Evolutionary conservation across 1,140 invertebrate genomes (phyloP).

Genomic region (Eupeodes corollae): DNA sequence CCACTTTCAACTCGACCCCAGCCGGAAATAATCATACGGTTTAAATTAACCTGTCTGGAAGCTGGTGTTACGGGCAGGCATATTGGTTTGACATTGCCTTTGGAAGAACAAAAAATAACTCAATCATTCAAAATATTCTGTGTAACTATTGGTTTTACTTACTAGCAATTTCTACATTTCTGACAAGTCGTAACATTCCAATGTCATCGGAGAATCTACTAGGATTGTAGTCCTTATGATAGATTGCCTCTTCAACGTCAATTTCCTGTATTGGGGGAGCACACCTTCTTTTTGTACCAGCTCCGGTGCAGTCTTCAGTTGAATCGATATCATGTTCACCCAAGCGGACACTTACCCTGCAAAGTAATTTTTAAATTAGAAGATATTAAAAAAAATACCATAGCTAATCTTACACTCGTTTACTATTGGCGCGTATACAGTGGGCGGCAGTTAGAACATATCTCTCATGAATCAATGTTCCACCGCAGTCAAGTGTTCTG

Average conservation of each 20-base stretch:
- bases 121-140: too few relatives aligned
- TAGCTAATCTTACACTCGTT: slow-evolving; percentile 16
- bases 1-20: too few relatives aligned
- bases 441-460: slow-evolving; percentile 55
- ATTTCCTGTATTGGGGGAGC: slow-evolving; percentile 42
- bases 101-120: too few relatives aligned
- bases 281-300: slow-evolving; percentile 22
- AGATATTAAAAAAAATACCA: too few relatives aligned
- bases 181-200: slow-evolving; percentile 42
- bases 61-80: too few relatives aligned
- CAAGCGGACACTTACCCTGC: slow-evolving; percentile 44
- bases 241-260: slow-evolving; percentile 42
- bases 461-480: slow-evolving; percentile 38
- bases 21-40: too few relatives aligned
- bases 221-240: slow-evolving; percentile 49
- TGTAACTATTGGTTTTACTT: not conserved
- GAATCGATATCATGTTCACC: slow-evolving; percentile 49
- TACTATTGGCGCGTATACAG: slow-evolving; percentile 12
- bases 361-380: too few relatives aligned
- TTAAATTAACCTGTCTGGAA: too few relatives aligned
- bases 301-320: slow-evolving; percentile 42
- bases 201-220: slow-evolving; percentile 49
- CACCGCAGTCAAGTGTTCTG: slow-evolving; percentile 30
- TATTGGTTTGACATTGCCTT: too few relatives aligned
- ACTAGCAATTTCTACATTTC: slow-evolving; percentile 9